Base-by-base conservation (phyloP, 2,888 invertebrate species). In the Drosophila borborema region DNA sequence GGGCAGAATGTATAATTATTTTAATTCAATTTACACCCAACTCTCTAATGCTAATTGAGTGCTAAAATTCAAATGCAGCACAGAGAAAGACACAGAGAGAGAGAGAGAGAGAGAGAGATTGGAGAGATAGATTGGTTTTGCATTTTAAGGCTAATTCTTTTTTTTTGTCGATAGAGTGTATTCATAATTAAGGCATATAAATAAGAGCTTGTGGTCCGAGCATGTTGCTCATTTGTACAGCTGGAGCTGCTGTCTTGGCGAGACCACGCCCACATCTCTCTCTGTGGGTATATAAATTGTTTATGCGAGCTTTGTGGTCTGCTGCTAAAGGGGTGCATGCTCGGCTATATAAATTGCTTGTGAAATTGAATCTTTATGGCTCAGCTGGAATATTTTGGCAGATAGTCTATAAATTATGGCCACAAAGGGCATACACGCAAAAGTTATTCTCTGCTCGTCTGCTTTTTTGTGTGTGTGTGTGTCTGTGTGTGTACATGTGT, bases 351-450 rank as follows among this genome's bases (percentile, higher is more conserved):
- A 87, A 87, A 87, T 87, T 90, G 90, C 89, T 90, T 90, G 89
- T 80, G 86, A 87, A 87, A 87, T 87, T 87, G 86, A 87, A 87
- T 87, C 86, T 87, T 87, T 87, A 87, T 87, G 86, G 86, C 81
- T 87, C 90, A 87, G 90, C 86, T 87, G 86, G 90, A 87, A 89
- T 90, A 87, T 87, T 87, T 90, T 87, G 86, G 86, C 86, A 87
- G 86, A 90, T 89, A 87, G 86, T 87, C 86, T 87, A 87, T 87
- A 87, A 87, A 87, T 87, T 87, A 90, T 87, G 86, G 88, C 90
- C 86, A 87, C 86, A 90, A 89, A 89, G 89, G 90, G 90, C 90
- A 89, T 89, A 80, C 88, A 78, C 82, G 73, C 85, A 74, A 84
- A 87, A 80, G 72, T 85, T 85, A 80, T 77, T 87, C 72, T 40